Conservation (phyloP, 2,888 invertebrate genomes). For the Parnassius glacialis region DNA sequence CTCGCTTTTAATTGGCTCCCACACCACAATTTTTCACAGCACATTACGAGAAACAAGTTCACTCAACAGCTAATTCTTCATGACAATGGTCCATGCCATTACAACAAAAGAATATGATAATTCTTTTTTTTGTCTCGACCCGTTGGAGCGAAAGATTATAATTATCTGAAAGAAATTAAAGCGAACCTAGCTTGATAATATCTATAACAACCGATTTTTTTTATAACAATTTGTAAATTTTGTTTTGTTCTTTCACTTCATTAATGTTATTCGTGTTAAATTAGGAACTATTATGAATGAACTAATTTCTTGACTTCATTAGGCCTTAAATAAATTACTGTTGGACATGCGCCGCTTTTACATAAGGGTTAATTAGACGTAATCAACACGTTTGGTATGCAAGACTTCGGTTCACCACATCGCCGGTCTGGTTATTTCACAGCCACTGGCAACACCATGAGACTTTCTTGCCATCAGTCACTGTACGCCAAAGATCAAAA, state of each 20-base stretch:
- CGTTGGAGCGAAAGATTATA: slow-evolving; percentile 76
- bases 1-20: slow-evolving; percentile 58
- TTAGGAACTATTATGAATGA: no score
- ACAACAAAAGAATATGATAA: slow-evolving; percentile 77
- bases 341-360: neutral
- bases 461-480: no score
- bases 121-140: slow-evolving; percentile 68
- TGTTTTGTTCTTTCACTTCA: slow-evolving; percentile 20
- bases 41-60: slow-evolving; percentile 65
- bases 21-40: slow-evolving; percentile 63
- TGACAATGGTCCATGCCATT: slow-evolving; percentile 66
- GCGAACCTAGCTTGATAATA: slow-evolving; percentile 19
- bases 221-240: slow-evolving; percentile 19
- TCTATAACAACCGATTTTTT: slow-evolving; percentile 20
- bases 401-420: no score
- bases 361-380: no score
- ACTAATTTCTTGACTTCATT: no score
- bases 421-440: no score
- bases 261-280: neutral
- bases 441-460: no score
- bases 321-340: neutral
- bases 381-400: no score
- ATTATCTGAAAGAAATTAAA: slow-evolving; percentile 66
- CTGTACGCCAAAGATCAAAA: no score
- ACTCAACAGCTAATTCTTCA: slow-evolving; percentile 69